Conservation (phyloP, 2,888 invertebrate genomes). For the Neoascia interrupta region DNA sequence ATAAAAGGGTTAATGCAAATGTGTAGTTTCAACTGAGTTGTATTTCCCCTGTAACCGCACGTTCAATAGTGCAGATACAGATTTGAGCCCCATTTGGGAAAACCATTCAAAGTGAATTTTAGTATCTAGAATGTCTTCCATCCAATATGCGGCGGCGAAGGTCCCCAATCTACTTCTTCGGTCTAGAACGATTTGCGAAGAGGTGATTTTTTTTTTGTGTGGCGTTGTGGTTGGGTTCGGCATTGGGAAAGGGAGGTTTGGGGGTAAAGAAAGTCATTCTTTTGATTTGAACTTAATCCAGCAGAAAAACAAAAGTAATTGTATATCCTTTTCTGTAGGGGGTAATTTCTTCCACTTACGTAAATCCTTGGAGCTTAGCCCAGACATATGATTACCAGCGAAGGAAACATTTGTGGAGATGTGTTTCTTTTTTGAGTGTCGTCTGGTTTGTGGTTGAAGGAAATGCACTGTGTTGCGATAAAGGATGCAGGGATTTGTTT, state of each 20-base stretch:
- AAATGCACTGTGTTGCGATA: slow-evolving; percentile 40
- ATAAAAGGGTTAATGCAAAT: slow-evolving; percentile 17
- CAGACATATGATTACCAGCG: slow-evolving; percentile 71
- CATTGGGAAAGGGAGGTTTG: background rate
- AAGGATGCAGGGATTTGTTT: slow-evolving; percentile 65
- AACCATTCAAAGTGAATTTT: slow-evolving; percentile 43
- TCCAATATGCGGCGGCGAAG: slow-evolving; percentile 30
- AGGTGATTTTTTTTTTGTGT: background rate
- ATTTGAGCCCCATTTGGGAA: slow-evolving; percentile 49
- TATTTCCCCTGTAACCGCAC: too few relatives aligned
- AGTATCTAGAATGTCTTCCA: slow-evolving; percentile 34
- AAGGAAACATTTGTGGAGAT: slow-evolving; percentile 34
- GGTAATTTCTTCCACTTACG: slow-evolving; percentile 79
- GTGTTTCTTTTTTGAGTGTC: slow-evolving; percentile 10
- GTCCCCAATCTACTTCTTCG: too few relatives aligned
- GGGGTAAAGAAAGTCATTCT: slow-evolving; percentile 68
- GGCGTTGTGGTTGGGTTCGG: too few relatives aligned
- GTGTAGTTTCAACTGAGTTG: background rate
- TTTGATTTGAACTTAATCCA: slow-evolving; percentile 78
- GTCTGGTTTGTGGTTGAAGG: slow-evolving; percentile 12
- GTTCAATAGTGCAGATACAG: background rate
- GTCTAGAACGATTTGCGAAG: background rate
- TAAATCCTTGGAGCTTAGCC: slow-evolving; percentile 76
- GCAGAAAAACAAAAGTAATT: slow-evolving; percentile 73
- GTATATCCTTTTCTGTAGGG: slow-evolving; percentile 72